Evolutionary conservation across 2,113 vertebrate species (phyloP).

Genomic region (Anthoscopus minutus): DNA sequence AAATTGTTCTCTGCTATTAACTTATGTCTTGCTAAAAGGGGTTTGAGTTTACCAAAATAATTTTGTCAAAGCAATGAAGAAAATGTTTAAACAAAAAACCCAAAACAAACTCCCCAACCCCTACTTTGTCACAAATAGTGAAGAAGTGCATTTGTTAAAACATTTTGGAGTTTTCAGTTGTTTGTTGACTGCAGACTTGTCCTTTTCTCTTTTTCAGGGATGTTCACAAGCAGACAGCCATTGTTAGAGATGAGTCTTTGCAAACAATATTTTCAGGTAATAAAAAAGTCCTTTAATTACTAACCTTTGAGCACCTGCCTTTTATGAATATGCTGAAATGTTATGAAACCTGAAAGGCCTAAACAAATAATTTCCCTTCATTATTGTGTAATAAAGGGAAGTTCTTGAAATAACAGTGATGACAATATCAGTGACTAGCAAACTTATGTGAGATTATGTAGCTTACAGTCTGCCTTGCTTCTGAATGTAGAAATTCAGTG

Average conservation of each 20-base stretch:
- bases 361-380: neutral
- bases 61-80: neutral
- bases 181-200: neutral
- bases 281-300: neutral
- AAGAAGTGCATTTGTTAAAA: neutral
- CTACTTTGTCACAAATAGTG: neutral
- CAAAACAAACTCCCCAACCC: neutral
- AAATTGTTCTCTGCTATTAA: neutral
- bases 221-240: slow-evolving; percentile 82
- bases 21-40: neutral
- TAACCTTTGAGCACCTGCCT: neutral
- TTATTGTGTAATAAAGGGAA: neutral
- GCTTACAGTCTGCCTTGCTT: neutral
- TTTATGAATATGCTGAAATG: neutral
- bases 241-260: slow-evolving; percentile 93
- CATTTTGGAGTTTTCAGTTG: neutral
- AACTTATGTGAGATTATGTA: neutral
- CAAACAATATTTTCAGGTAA: slow-evolving; percentile 89
- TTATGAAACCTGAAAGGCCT: neutral
- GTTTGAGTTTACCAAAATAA: neutral
- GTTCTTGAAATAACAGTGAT: neutral
- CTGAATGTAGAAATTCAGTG: neutral
- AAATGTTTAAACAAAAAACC: neutral
- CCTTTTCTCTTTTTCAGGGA: slow-evolving; percentile 76
- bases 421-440: neutral